Evolutionary conservation across 2,113 vertebrate genomes (phyloP).

Genomic region (Dermatemys mawii): DNA sequence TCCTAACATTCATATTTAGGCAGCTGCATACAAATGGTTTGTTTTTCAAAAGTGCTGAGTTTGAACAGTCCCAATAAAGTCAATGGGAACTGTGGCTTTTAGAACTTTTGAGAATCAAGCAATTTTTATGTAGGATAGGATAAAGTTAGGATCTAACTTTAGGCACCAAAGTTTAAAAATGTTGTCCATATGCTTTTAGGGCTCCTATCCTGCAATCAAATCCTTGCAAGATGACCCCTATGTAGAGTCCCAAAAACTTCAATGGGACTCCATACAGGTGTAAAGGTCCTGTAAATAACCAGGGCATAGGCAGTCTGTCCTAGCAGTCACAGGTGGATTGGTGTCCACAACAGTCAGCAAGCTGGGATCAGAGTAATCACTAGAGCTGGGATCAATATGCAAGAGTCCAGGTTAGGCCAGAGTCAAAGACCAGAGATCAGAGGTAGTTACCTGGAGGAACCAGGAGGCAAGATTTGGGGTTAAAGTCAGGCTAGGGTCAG

Average conservation of each 20-base stretch:
- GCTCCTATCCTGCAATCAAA: background rate
- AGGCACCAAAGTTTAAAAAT: background rate
- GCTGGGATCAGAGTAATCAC: background rate
- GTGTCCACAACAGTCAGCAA: background rate
- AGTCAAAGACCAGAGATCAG: background rate
- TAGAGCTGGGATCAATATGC: background rate
- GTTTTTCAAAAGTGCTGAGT: background rate
- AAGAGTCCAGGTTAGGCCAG: background rate
- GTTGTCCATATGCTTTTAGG: background rate
- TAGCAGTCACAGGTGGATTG: background rate
- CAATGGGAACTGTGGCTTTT: background rate
- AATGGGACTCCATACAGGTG: background rate
- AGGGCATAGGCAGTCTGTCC: background rate
- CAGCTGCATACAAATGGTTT: background rate
- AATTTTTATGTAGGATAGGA: background rate
- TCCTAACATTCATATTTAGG: background rate
- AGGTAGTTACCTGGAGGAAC: background rate
- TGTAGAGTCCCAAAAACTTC: background rate
- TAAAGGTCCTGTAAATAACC: background rate
- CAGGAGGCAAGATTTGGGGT: too few species aligned
- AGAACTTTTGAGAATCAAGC: background rate
- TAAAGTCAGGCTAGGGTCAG: background rate
- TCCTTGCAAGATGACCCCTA: background rate
- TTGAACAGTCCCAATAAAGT: background rate
- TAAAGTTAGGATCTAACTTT: background rate